phyloP scores from a whole-genome alignment of 2,797 vertebrate species.

The Hypotaenidia philippensis region DNA sequence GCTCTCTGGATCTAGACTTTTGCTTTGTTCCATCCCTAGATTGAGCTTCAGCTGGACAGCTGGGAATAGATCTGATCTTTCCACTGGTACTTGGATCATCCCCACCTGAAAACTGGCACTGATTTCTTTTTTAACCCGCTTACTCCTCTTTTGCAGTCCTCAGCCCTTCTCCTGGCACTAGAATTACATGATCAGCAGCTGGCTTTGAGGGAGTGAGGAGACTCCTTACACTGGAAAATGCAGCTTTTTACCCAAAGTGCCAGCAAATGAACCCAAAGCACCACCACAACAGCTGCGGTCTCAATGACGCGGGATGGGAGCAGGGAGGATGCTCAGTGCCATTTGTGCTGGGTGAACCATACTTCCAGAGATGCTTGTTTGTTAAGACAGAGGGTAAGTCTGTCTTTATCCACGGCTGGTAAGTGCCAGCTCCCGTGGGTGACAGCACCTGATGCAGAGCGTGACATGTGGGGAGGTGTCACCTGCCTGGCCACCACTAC shows the following conservation, averaged over 20 bases:
- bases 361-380: background rate
- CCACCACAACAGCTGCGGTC: background rate
- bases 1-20: background rate
- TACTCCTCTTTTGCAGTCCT: background rate
- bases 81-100: background rate
- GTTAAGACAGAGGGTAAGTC: background rate
- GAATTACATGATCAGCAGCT: fast-evolving
- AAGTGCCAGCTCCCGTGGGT: background rate
- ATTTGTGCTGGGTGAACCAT: background rate
- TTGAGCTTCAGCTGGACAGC: background rate
- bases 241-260: background rate
- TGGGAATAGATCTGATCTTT: background rate
- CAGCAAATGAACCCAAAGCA: background rate
- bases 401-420: background rate
- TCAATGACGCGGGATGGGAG: fast-evolving
- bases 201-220: background rate
- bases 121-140: background rate
- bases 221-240: background rate
- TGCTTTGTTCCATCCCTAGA: background rate
- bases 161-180: background rate
- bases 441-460: background rate
- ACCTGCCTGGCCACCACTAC: background rate
- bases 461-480: background rate
- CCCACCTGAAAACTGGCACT: background rate
- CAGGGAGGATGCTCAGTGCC: background rate